These are phyloP conservation scores for Aphidius gifuensis DNA, from an alignment of 1,140 invertebrate species.

Conservation along the genomic window DNA sequence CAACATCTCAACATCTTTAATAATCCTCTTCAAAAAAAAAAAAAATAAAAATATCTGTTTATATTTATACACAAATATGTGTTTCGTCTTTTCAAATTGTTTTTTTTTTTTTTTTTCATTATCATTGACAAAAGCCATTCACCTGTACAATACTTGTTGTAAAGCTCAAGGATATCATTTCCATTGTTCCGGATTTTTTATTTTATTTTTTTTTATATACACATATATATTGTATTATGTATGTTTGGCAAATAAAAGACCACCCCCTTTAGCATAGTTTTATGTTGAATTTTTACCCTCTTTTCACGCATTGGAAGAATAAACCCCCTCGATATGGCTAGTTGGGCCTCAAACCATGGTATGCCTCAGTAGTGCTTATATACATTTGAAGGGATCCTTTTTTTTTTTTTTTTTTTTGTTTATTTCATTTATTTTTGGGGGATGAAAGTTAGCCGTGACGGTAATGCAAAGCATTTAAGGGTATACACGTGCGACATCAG, in stretches of 20 bases:
- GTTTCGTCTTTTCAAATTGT: no score
- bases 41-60: no score
- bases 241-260: conserved; percentile 41
- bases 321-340: conserved; percentile 41
- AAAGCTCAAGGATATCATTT: conserved; percentile 10
- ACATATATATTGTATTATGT: conserved; percentile 3
- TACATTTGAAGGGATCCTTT: conserved; percentile 11
- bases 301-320: conserved; percentile 33
- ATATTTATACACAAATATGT: no score
- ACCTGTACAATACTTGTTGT: conserved; percentile 24
- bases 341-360: conserved; percentile 46
- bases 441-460: conserved; percentile 18
- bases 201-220: not conserved
- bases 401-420: no score
- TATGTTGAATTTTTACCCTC: conserved; percentile 25
- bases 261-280: conserved; percentile 24
- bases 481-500: conserved; percentile 30
- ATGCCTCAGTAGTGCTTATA: conserved; percentile 36
- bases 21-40: no score
- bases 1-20: no score
- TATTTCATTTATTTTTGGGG: not conserved
- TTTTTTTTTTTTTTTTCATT: no score
- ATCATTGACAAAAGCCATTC: conserved; percentile 8
- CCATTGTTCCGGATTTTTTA: conserved; percentile 22
- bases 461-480: conserved; percentile 34